Conservation (phyloP, 2,888 invertebrate species). For the Ormyrus nitidulus region DNA sequence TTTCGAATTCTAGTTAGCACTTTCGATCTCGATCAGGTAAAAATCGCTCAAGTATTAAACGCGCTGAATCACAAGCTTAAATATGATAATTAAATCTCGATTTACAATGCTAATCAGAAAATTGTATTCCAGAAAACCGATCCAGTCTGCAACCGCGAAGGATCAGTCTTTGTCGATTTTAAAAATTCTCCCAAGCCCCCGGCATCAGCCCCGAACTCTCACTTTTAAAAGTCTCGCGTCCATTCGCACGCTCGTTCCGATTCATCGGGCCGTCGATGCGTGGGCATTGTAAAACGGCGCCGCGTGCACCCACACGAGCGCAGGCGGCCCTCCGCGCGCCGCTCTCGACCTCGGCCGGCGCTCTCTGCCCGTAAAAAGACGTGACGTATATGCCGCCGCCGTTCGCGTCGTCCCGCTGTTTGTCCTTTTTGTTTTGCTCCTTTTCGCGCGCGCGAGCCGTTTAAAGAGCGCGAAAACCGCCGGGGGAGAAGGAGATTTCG, state of each 20-base stretch:
- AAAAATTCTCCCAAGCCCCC: no score
- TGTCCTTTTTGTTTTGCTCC: background rate
- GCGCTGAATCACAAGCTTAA: no score
- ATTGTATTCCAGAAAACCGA: no score
- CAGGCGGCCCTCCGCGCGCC: background rate
- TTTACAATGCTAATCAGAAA: no score
- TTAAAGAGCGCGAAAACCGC: background rate
- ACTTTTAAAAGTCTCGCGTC: conserved; percentile 26
- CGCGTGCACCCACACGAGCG: background rate
- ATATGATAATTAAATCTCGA: no score
- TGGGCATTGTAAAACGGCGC: conserved; percentile 27
- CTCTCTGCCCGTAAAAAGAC: conserved; percentile 38
- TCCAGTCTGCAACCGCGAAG: no score
- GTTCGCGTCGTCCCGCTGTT: background rate
- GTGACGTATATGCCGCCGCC: conserved; percentile 22
- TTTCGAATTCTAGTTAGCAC: no score
- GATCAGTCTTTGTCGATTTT: no score
- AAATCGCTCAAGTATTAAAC: no score
- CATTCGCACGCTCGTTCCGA: conserved; percentile 38
- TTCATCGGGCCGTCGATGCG: conserved; percentile 25
- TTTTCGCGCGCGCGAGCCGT: background rate
- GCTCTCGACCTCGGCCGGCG: conserved; percentile 29
- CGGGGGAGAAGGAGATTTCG: no score
- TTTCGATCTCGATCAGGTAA: no score
- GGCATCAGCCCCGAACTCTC: conserved; percentile 3